Percentiles rank a stretch among this genome's conserved stretches.
These are phyloP conservation scores for Gonioctena quinquepunctata DNA, from an alignment of 1,140 invertebrate species.

Conservation along the genomic window DNA sequence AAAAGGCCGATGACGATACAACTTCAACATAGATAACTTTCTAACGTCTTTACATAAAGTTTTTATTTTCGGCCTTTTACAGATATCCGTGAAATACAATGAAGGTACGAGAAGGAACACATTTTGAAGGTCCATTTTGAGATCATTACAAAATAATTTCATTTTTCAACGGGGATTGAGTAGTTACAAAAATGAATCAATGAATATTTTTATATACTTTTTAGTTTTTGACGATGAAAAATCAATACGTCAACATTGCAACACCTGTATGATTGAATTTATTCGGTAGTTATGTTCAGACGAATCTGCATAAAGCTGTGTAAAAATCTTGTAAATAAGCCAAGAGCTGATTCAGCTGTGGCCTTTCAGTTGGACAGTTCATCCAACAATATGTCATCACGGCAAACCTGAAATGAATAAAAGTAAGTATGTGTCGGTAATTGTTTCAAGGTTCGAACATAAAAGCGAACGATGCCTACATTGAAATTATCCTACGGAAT, in stretches of 20 bases:
- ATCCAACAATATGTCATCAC: slow-evolving; percentile 95
- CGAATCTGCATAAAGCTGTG: slow-evolving; percentile 32
- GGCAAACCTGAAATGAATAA: slow-evolving; percentile 69
- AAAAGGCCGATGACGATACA: too few species aligned
- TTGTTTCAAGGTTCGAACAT: slow-evolving; percentile 6
- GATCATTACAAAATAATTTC: too few species aligned
- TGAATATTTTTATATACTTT: too few species aligned
- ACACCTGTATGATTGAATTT: not conserved
- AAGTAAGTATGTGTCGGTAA: slow-evolving; percentile 4
- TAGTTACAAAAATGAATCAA: too few species aligned
- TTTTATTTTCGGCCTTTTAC: too few species aligned
- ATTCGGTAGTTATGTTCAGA: slow-evolving; percentile 13
- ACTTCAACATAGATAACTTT: too few species aligned
- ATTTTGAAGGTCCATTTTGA: too few species aligned
- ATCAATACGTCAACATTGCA: not conserved
- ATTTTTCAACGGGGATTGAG: too few species aligned
- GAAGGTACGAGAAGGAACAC: too few species aligned
- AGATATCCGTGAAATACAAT: too few species aligned
- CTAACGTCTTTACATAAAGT: too few species aligned
- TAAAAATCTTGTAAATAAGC: slow-evolving; percentile 84
- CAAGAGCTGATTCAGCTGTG: slow-evolving; percentile 83
- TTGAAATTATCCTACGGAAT: not conserved
- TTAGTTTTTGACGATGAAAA: too few species aligned
- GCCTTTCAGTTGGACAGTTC: slow-evolving; percentile 81
- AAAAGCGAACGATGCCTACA: not conserved